A percentile compares a stretch with the other conserved stretches of the same genome.
These are phyloP conservation scores for Odontamblyopus lacepedii DNA, from an alignment of 2,797 vertebrate species.

Conservation along the genomic window DNA sequence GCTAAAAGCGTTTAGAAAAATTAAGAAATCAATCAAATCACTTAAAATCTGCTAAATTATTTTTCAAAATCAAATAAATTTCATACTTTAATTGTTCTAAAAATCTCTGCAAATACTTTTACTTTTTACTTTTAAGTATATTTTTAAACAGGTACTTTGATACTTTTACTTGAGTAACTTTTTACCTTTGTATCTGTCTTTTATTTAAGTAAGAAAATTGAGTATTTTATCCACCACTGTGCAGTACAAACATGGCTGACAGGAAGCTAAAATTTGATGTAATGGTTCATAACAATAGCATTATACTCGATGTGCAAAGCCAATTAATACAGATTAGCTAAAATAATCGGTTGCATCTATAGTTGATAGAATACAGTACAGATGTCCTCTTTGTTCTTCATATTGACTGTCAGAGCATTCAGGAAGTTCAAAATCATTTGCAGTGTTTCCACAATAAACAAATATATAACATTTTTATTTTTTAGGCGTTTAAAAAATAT, in stretches of 20 bases:
- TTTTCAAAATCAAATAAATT: too few relatives aligned
- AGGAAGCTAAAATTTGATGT: conserved; percentile 4
- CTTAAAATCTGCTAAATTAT: too few relatives aligned
- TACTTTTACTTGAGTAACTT: too few relatives aligned
- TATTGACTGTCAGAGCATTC: conserved; percentile 67
- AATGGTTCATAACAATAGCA: neutral
- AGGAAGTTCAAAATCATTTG: conserved; percentile 76
- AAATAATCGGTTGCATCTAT: conserved; percentile 56
- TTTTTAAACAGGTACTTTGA: too few relatives aligned
- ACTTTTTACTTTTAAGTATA: too few relatives aligned
- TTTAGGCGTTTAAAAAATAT: conserved; percentile 80
- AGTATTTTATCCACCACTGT: too few relatives aligned
- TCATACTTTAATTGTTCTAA: too few relatives aligned
- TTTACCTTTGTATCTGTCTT: too few relatives aligned
- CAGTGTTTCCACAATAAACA: conserved; percentile 79
- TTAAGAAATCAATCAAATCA: too few relatives aligned
- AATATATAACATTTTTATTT: conserved; percentile 64
- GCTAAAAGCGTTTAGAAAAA: too few relatives aligned
- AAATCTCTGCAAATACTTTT: too few relatives aligned
- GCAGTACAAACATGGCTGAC: conserved; percentile 19
- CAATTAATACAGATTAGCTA: conserved; percentile 15
- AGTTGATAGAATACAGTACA: conserved; percentile 58
- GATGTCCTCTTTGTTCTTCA: conserved; percentile 65
- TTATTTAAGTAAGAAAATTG: too few relatives aligned
- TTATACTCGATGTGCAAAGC: neutral